phyloP scores from a whole-genome alignment of 2,113 vertebrate genomes.

The Coryphaenoides rupestris region DNA sequence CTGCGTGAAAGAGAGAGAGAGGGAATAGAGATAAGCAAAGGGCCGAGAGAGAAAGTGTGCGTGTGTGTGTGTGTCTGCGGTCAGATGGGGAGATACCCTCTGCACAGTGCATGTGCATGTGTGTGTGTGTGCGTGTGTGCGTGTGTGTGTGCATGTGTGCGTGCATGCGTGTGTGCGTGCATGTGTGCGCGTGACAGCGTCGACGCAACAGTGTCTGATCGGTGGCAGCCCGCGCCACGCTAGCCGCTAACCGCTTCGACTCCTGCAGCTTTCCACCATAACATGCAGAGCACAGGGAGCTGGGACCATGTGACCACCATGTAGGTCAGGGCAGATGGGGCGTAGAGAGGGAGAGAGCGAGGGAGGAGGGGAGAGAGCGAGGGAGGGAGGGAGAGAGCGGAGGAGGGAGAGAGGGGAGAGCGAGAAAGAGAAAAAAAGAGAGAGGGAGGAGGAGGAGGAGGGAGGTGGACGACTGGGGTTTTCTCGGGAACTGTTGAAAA shows the following conservation, averaged over 20 bases:
- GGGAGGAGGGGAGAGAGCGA: slow-evolving; percentile 36
- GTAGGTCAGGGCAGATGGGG: slow-evolving; percentile 74
- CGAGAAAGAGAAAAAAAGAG: no score
- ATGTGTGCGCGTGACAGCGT: slow-evolving; percentile 63
- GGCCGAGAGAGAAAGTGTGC: no score
- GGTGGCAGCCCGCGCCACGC: slow-evolving; percentile 39
- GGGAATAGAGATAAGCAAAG: no score
- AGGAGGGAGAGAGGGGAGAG: slow-evolving; percentile 17
- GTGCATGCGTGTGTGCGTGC: not conserved
- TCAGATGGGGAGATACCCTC: no score
- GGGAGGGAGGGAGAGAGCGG: slow-evolving; percentile 4
- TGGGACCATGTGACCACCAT: slow-evolving; percentile 75
- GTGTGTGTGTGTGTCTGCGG: no score
- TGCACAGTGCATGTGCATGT: not conserved
- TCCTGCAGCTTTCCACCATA: slow-evolving; percentile 76
- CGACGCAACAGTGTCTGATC: slow-evolving; percentile 73
- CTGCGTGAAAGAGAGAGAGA: no score
- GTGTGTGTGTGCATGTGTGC: not conserved
- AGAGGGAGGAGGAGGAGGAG: slow-evolving; percentile 20
- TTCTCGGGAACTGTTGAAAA: slow-evolving; percentile 77
- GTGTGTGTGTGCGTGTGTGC: not conserved
- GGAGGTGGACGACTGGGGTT: slow-evolving; percentile 51
- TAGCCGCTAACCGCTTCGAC: slow-evolving; percentile 65
- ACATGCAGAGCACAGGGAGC: slow-evolving; percentile 71
- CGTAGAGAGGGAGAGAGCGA: slow-evolving; percentile 59